Percentiles rank a stretch among this genome's conserved stretches.
These are phyloP conservation scores for Oreotrochilus melanogaster DNA, from an alignment of 2,113 vertebrate species.

Conservation along the genomic window DNA sequence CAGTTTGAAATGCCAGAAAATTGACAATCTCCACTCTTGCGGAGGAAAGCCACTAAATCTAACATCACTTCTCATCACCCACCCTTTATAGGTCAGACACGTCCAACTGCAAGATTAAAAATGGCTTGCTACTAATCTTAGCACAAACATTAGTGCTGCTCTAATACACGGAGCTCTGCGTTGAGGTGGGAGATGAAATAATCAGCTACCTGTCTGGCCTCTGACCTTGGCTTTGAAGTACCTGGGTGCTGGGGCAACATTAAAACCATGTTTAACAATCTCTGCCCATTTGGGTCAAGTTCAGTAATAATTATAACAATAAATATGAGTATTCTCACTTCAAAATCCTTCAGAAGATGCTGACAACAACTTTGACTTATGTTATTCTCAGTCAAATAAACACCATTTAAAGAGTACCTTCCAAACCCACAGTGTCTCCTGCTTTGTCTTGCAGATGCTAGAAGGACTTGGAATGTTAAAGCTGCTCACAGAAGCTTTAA, in stretches of 20 bases:
- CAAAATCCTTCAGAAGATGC: background rate
- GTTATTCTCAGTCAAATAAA: background rate
- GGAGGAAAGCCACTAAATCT: conserved; percentile 51
- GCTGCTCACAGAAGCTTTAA: background rate
- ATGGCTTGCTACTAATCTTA: conserved; percentile 62
- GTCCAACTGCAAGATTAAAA: conserved; percentile 59
- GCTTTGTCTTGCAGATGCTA: background rate
- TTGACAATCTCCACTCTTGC: conserved; percentile 15
- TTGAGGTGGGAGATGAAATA: background rate
- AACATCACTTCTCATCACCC: conserved; percentile 54
- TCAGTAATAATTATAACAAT: background rate
- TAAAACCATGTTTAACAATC: background rate
- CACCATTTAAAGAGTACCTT: background rate
- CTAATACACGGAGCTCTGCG: background rate
- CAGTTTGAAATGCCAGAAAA: conserved; percentile 52
- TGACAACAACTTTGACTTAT: background rate
- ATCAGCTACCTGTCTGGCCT: background rate
- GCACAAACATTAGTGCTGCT: conserved; percentile 50
- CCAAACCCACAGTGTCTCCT: background rate
- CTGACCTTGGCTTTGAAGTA: conserved; percentile 37
- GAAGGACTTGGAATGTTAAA: background rate
- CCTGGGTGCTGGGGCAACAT: background rate
- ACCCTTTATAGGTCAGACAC: conserved; percentile 43
- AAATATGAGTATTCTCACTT: background rate
- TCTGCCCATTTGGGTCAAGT: background rate